phyloP scores from a whole-genome alignment of 1,140 invertebrate genomes.

The Gryllus bimaculatus region DNA sequence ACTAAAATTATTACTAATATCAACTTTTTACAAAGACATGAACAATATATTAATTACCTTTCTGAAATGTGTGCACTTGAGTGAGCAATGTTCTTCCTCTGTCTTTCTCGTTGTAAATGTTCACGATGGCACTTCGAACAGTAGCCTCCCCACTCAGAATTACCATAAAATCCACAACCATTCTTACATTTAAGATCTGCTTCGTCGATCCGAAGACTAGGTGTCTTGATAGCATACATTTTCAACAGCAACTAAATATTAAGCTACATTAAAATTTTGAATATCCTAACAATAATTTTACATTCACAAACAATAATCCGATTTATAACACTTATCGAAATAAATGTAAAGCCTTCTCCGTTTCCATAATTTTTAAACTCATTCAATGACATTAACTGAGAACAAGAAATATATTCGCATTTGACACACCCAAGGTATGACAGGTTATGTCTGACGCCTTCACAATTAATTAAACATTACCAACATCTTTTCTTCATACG shows the following conservation, averaged over 20 bases:
- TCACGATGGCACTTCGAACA: slow-evolving; percentile 86
- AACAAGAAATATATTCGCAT: neutral
- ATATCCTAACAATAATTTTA: too few relatives aligned
- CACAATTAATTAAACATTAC: too few relatives aligned
- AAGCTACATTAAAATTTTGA: too few relatives aligned
- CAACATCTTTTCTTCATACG: too few relatives aligned
- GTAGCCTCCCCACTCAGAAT: slow-evolving; percentile 92
- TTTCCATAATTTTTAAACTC: neutral
- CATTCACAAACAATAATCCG: too few relatives aligned
- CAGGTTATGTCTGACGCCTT: neutral
- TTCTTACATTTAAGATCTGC: slow-evolving; percentile 88
- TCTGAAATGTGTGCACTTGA: slow-evolving; percentile 28
- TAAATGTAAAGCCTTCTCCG: too few relatives aligned
- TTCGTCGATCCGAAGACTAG: slow-evolving; percentile 66
- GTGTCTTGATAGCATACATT: slow-evolving; percentile 62
- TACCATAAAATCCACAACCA: slow-evolving; percentile 94
- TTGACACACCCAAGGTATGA: neutral
- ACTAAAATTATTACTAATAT: neutral
- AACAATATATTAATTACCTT: slow-evolving; percentile 25
- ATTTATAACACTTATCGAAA: too few relatives aligned
- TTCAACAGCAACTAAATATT: neutral
- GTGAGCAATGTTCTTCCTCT: slow-evolving; percentile 25
- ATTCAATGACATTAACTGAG: neutral
- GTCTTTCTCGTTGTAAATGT: slow-evolving; percentile 44
- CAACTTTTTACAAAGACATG: neutral